Base-by-base conservation (phyloP, 2,113 vertebrate species). In the Mola mola region DNA sequence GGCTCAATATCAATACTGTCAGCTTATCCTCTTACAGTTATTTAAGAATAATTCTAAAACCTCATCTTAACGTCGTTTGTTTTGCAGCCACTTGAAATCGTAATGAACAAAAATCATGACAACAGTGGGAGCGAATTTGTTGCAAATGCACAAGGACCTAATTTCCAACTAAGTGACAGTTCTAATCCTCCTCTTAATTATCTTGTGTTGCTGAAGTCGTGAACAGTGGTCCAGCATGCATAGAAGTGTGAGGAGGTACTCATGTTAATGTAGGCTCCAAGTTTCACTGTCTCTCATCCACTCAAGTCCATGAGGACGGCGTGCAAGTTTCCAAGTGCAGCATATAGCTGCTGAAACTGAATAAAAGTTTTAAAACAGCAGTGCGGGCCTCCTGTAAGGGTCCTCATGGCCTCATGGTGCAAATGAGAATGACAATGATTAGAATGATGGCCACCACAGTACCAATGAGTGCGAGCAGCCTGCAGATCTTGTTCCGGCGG, bases 351-450 rank as follows among this genome's bases (percentile, higher is more conserved):
- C 38, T 49, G 47, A 61, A 60, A 58, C 59, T 22, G 20, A 57
- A 41, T 24, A 4, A 28, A 60, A n/a, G 41, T 36, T n/a, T n/a
- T 1, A 72, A 25, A 46, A 38, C 17, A 37, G 69, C 6, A 28
- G 31, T 38, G 15, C 42, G 9, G 16, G 6, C 6, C 31, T n/a
- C 49, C 26, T 43, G 17, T 17, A n/a, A 62, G 24, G 21, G 26
- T 59, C 36, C 65, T 95, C 90, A 96, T 6, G 93, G 91, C 41
- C 92, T 91, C 90, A 98, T 90, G 0, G 95, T 96, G 75, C 95
- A 96, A 60, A 98, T 91, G 37, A 94, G 94, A 61, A 98, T 94
- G 1, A 98, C 95, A 0, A 98, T 94, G 64, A 98, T 94, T 11
- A 98, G 89, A 75, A 97, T 91, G 5, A 96, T 93, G 0, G 91